Conservation (phyloP, 2,797 vertebrate species). For the Acanthornis magna region DNA sequence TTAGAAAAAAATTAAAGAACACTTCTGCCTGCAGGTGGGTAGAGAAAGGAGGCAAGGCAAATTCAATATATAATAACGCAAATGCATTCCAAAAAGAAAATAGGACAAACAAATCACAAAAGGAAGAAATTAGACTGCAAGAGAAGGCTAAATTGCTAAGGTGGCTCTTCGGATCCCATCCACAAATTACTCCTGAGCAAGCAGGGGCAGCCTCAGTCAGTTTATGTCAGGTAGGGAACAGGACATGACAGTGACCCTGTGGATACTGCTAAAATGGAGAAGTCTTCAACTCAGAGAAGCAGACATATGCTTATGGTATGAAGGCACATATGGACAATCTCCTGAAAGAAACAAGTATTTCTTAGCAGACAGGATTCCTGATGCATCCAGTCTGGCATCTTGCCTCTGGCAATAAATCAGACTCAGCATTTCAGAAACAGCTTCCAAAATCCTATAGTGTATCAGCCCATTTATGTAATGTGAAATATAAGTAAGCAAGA, state of each 20-base stretch:
- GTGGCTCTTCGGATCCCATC: background rate
- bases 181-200: background rate
- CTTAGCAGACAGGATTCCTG: conserved; percentile 17
- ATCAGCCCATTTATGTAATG: background rate
- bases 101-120: background rate
- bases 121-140: background rate
- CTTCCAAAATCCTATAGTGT: background rate
- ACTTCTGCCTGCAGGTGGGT: background rate
- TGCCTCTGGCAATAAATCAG: conserved; percentile 30
- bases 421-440: background rate
- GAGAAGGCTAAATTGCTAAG: background rate
- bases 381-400: conserved; percentile 28
- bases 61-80: background rate
- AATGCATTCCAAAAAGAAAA: background rate
- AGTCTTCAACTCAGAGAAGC: background rate
- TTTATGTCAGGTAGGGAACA: background rate
- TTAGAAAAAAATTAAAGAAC: background rate
- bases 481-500: background rate
- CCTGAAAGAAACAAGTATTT: conserved; percentile 1
- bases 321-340: background rate
- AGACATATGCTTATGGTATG: background rate
- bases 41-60: background rate
- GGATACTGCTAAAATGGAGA: background rate
- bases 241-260: background rate
- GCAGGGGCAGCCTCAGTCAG: background rate